Conservation (phyloP, 2,797 vertebrate species). For the Crocodylus rhombifer region DNA sequence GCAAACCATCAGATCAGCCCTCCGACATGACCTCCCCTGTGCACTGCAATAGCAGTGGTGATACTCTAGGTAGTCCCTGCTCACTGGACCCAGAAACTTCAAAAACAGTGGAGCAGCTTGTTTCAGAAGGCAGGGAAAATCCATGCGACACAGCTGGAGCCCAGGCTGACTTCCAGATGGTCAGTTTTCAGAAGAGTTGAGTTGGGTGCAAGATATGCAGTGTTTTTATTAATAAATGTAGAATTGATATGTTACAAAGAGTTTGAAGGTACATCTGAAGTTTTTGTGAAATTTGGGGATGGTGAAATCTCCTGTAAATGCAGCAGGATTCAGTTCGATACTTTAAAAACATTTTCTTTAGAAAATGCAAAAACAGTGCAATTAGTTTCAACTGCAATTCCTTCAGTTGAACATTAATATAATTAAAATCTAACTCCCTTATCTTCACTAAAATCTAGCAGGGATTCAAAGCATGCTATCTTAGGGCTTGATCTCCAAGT, state of each 20-base stretch:
- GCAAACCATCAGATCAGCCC: conserved; percentile 85
- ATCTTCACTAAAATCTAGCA: neutral
- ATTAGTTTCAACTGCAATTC: conserved; percentile 66
- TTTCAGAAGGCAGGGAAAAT: conserved; percentile 72
- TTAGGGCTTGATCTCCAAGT: neutral
- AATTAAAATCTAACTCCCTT: neutral
- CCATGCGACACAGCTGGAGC: conserved; percentile 61
- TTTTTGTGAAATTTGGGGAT: neutral
- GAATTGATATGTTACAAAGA: neutral
- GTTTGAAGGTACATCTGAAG: neutral
- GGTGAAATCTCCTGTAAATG: neutral
- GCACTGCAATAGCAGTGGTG: conserved; percentile 86
- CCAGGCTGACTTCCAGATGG: conserved; percentile 70
- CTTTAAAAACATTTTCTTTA: neutral
- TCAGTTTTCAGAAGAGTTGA: conserved; percentile 70
- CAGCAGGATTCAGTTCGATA: neutral
- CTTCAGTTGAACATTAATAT: conserved; percentile 5
- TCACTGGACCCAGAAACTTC: conserved; percentile 84
- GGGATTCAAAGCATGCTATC: neutral
- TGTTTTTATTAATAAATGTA: neutral
- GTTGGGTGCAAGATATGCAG: neutral
- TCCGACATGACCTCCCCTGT: conserved; percentile 85
- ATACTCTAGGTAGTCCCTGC: conserved; percentile 83
- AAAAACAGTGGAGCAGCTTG: conserved; percentile 73
- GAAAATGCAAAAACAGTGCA: conserved; percentile 26